These are phyloP conservation scores for Ryuthela nishihirai DNA, from an alignment of 2,888 invertebrate genomes.

Conservation along the genomic window DNA sequence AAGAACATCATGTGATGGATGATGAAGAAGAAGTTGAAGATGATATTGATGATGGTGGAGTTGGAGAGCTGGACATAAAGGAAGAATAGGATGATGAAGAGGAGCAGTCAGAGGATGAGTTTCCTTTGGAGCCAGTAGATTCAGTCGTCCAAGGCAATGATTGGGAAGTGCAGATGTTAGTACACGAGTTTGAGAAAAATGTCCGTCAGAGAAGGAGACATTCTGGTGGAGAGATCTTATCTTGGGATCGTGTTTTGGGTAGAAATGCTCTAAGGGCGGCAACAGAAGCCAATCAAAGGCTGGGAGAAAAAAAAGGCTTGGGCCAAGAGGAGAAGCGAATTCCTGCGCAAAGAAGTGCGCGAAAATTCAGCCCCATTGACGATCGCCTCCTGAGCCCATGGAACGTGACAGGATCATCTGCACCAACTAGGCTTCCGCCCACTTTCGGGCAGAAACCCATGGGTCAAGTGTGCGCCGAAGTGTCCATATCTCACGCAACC, in stretches of 20 bases:
- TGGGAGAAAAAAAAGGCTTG: background rate
- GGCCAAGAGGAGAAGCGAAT: background rate
- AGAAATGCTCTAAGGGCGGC: constrained; percentile 3
- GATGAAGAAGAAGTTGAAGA: too few species aligned
- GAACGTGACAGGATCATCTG: background rate
- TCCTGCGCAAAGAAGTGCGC: background rate
- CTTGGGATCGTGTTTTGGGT: constrained; percentile 15
- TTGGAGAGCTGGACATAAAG: too few species aligned
- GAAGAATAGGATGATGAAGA: too few species aligned
- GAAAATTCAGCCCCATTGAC: constrained; percentile 28
- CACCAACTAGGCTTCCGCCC: too few species aligned
- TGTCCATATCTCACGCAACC: background rate
- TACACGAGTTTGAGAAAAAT: constrained; percentile 62
- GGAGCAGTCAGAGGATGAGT: background rate
- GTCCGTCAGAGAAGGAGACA: constrained; percentile 18
- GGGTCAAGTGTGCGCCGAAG: background rate
- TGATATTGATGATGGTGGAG: too few species aligned
- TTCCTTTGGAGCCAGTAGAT: background rate
- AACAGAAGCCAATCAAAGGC: background rate
- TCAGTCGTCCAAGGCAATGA: constrained; percentile 39
- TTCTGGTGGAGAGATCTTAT: constrained; percentile 21
- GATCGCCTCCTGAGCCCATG: background rate
- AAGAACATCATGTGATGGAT: too few species aligned
- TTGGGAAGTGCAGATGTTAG: constrained; percentile 76
- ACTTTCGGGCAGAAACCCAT: background rate